phyloP scores from a whole-genome alignment of 2,113 vertebrate genomes.

The Calyptomena viridis region DNA sequence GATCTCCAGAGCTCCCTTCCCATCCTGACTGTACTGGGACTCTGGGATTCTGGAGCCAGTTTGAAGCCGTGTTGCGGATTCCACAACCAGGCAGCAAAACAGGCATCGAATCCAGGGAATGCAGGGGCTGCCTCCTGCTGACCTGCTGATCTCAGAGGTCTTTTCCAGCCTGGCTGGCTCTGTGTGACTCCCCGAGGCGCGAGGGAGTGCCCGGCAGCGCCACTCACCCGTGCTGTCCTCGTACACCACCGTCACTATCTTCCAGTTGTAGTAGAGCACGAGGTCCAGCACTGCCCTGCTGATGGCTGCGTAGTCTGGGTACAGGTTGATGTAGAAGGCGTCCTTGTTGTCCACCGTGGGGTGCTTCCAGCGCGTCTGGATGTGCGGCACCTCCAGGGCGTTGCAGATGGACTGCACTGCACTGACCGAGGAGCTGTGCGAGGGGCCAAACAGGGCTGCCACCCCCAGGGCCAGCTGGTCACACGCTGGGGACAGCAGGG shows the following conservation, averaged over 20 bases:
- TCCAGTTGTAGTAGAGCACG: conserved; percentile 95
- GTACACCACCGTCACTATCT: conserved; percentile 91
- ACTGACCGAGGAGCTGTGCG: conserved; percentile 93
- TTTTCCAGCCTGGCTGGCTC: no score
- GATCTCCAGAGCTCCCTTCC: background rate
- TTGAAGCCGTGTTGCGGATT: background rate
- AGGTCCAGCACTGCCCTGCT: conserved; percentile 92
- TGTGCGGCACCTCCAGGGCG: conserved; percentile 96
- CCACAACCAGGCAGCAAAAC: background rate
- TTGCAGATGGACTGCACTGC: conserved; percentile 98
- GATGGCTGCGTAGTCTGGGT: conserved; percentile 92
- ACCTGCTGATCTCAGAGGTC: no score
- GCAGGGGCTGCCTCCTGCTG: background rate
- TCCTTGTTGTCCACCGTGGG: conserved; percentile 92
- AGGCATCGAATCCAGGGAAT: background rate
- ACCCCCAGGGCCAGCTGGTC: conserved; percentile 96
- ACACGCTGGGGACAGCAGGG: conserved; percentile 76
- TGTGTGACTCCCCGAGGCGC: background rate
- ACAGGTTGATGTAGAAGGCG: conserved; percentile 95
- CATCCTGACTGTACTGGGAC: background rate
- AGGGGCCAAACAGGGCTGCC: conserved; percentile 92
- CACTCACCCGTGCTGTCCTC: conserved; percentile 94
- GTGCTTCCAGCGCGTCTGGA: conserved; percentile 98
- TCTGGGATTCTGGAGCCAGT: background rate
- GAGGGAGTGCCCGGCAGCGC: background rate